Evolutionary conservation across 2,797 vertebrate genomes (phyloP).

Genomic region (Orestias chungarensis): DNA sequence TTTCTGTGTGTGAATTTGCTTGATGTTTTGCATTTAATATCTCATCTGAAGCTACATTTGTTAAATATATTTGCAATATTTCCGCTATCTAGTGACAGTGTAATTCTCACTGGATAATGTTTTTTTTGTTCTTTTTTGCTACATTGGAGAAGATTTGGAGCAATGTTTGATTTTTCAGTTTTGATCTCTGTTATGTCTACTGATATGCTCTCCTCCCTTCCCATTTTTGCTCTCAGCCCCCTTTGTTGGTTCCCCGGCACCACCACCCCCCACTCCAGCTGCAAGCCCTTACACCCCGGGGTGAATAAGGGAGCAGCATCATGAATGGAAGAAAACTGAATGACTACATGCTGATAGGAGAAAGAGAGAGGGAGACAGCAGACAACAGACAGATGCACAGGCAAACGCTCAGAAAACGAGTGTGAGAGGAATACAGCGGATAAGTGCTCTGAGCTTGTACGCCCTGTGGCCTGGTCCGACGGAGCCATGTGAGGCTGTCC

Average conservation of each 20-base stretch:
- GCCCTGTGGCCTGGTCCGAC: constrained; percentile 27
- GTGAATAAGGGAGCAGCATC: constrained; percentile 53
- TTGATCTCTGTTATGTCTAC: constrained; percentile 45
- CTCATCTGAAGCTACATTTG: constrained; percentile 29
- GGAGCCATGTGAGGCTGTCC: constrained; percentile 64
- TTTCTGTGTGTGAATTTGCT: constrained; percentile 34
- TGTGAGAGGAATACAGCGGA: constrained; percentile 17
- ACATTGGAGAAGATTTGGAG: not conserved
- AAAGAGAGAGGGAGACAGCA: constrained; percentile 10
- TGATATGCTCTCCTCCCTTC: constrained; percentile 34
- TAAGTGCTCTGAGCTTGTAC: constrained; percentile 31
- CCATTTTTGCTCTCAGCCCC: constrained; percentile 23
- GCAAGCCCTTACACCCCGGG: constrained; percentile 50
- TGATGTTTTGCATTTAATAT: constrained; percentile 31
- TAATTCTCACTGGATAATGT: not conserved
- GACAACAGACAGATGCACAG: constrained; percentile 18
- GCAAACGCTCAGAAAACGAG: constrained; percentile 20
- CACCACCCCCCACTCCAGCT: constrained; percentile 62
- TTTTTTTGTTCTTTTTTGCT: not conserved
- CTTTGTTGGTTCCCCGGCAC: constrained; percentile 7
- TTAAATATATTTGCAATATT: constrained; percentile 4
- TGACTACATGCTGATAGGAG: constrained; percentile 3
- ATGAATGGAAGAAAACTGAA: constrained; percentile 21
- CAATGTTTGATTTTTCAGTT: constrained; percentile 35
- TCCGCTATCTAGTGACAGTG: not conserved